A percentile compares a stretch with the other conserved stretches of the same genome.
These are phyloP conservation scores for Triplophysa siluroides DNA, from an alignment of 2,113 vertebrate genomes.

Conservation along the genomic window DNA sequence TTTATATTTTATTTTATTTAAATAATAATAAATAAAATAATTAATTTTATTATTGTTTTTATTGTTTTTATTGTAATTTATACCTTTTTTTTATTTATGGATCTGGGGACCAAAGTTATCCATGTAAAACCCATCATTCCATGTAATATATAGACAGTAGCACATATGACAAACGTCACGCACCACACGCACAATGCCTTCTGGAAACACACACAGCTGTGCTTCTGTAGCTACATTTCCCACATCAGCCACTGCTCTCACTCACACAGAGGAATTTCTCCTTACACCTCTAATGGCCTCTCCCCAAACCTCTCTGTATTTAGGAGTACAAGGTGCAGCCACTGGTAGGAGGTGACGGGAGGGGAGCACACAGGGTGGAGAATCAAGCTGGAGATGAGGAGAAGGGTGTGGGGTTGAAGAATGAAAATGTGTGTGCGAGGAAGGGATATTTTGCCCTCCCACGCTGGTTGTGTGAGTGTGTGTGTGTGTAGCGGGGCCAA, in stretches of 20 bases:
- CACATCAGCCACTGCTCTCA: conserved; percentile 1
- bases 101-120: no score
- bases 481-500: conserved; percentile 62
- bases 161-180: not conserved
- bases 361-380: conserved; percentile 50
- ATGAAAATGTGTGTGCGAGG: conserved; percentile 47
- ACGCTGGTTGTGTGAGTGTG: conserved; percentile 47
- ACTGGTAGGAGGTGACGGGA: conserved; percentile 8
- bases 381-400: conserved; percentile 58
- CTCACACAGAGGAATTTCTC: conserved; percentile 21
- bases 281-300: conserved; percentile 21
- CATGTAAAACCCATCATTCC: no score
- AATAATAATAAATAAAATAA: no score
- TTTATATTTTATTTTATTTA: no score
- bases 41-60: no score
- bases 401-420: conserved; percentile 66
- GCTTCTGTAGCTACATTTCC: not conserved
- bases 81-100: no score
- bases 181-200: not conserved
- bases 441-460: conserved; percentile 2
- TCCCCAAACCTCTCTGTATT: conserved; percentile 36
- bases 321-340: conserved; percentile 36
- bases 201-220: not conserved
- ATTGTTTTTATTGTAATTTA: no score
- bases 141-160: not conserved